Conservation (phyloP, 2,797 vertebrate species). For the Pempheris klunzingeri region DNA sequence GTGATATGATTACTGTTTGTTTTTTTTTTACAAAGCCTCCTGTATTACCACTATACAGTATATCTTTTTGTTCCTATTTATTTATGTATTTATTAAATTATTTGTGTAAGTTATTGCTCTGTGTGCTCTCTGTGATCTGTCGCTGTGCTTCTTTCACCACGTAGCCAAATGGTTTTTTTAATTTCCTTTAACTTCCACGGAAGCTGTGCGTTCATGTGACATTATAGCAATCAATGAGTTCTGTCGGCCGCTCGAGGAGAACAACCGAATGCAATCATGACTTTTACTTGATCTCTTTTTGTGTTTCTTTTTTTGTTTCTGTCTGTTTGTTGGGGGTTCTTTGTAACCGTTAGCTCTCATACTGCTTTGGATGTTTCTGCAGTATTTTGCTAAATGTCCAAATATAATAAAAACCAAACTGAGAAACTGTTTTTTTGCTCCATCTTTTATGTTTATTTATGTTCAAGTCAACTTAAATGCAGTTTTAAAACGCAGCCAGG, state of each 20-base stretch:
- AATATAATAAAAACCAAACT: constrained; percentile 83
- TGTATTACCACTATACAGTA: constrained; percentile 81
- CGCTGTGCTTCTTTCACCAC: constrained; percentile 85
- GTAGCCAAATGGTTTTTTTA: constrained; percentile 78
- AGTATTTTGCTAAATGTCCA: constrained; percentile 85
- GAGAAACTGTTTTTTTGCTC: constrained; percentile 47
- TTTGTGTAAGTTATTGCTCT: constrained; percentile 86
- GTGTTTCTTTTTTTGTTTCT: constrained; percentile 80
- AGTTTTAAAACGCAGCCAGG: too few relatives aligned
- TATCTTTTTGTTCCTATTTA: constrained; percentile 92
- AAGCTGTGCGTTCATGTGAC: constrained; percentile 71
- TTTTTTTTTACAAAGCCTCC: constrained; percentile 74
- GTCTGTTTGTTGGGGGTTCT: constrained; percentile 88
- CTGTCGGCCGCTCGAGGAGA: constrained; percentile 80
- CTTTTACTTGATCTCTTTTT: too few relatives aligned
- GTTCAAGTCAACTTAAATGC: neutral
- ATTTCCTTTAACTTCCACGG: constrained; percentile 82
- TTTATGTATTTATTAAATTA: constrained; percentile 96
- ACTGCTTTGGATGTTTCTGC: constrained; percentile 83
- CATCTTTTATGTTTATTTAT: constrained; percentile 1
- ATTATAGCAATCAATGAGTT: constrained; percentile 81
- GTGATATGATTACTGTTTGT: constrained; percentile 54
- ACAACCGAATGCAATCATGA: constrained; percentile 90
- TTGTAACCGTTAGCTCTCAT: constrained; percentile 81
- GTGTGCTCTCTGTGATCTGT: constrained; percentile 80